Base-by-base conservation (phyloP, 2,888 invertebrate genomes). In the Lissocephala sabroskyi region DNA sequence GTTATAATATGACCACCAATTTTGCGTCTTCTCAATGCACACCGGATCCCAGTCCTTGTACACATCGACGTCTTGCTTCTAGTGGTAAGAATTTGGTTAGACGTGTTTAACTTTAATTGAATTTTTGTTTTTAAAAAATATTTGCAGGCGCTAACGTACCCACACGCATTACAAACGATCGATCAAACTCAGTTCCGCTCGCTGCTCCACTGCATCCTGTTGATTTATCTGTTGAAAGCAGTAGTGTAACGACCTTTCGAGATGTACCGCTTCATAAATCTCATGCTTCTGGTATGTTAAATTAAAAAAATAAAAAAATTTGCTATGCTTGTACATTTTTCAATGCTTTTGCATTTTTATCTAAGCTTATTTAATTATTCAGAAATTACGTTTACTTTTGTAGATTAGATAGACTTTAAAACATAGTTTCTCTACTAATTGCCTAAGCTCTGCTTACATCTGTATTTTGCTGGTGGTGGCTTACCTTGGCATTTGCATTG, bases 171-270 rank as follows among this genome's bases (percentile, higher is more conserved):
- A 91, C 93, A 83, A 95, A 95, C 82, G 95, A 95, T 84, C 88
- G 95, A 56, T 95, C 95, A 23, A 95, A 95, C 85, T 95, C 95
- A 18, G 95, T 95, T 83, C 94, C 94, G 40, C 71, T 75, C 6
- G 71, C 77, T 40, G 71, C 77, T 6, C 77, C 77, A 3, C 86
- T 94, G 67, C 92, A 93, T 41, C 91, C 93, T 9, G 95, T 97
- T 44, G 95, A 96, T 84, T 87, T 97, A 50, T 96, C 95, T 47
- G 94, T 95, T 26, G 97, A 97, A 86, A 96, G 96, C 85, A 96
- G 96, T 84, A 96, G 96, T 83, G 96, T 97, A 58, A 95, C 96
- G 45, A 95, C 95, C 54, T 89, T 96, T 75, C 94, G 94, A 80
- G 95, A 95, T 87, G 88, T 96, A 85, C 94, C 95, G 56, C 86